Conservation (phyloP, 1,140 invertebrate genomes). For the Lordiphosa stackelbergi region DNA sequence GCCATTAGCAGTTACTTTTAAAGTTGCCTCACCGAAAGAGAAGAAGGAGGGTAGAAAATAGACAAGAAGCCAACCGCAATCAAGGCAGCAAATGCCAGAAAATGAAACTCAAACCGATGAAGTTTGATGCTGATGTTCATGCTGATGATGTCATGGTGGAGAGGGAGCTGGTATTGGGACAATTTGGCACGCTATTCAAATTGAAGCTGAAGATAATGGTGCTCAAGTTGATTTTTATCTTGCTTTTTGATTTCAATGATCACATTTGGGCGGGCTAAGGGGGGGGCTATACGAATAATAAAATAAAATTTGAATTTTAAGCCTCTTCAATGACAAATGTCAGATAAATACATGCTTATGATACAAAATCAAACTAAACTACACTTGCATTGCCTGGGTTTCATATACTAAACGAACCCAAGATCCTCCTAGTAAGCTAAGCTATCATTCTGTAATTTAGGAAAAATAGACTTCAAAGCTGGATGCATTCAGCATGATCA, state of each 20-base stretch:
- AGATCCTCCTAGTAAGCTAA: too few species aligned
- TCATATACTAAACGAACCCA: too few species aligned
- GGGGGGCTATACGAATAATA: too few species aligned
- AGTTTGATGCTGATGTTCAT: constrained; percentile 40
- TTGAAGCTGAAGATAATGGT: constrained; percentile 25
- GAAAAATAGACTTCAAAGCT: too few species aligned
- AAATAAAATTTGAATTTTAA: too few species aligned
- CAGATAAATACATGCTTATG: too few species aligned
- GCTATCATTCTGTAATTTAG: too few species aligned
- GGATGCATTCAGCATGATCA: too few species aligned
- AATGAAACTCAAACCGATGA: constrained; percentile 30
- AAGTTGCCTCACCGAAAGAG: constrained; percentile 12
- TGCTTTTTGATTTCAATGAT: background rate
- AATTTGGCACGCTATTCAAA: constrained; percentile 61
- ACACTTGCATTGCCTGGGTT: too few species aligned
- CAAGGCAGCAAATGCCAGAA: constrained; percentile 29
- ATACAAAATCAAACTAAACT: too few species aligned
- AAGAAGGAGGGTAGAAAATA: constrained; percentile 1
- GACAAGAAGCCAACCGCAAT: constrained; percentile 24
- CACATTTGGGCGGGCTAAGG: too few species aligned
- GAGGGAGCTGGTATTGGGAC: constrained; percentile 2
- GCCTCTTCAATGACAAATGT: too few species aligned
- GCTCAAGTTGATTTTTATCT: constrained; percentile 18
- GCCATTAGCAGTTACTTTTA: constrained; percentile 26
- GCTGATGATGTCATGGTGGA: constrained; percentile 57